Evolutionary conservation across 2,888 invertebrate genomes (phyloP).

Genomic region (Tiliacea citrago): DNA sequence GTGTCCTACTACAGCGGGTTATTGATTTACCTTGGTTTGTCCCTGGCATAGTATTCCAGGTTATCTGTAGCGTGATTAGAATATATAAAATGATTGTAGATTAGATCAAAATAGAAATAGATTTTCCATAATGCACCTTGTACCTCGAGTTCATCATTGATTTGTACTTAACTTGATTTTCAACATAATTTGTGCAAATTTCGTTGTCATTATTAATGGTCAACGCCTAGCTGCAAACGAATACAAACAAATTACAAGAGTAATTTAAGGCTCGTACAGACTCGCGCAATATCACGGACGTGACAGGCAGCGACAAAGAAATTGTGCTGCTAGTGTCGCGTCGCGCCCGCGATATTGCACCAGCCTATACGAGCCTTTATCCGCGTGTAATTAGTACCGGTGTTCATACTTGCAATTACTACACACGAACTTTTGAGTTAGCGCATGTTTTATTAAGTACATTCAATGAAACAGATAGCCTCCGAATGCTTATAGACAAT

Average conservation of each 20-base stretch:
- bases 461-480: not conserved
- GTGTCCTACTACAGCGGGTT: not conserved
- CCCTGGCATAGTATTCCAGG: not conserved
- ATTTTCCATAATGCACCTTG: not conserved
- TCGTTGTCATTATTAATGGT: not conserved
- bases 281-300: too few species aligned
- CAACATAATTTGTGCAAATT: not conserved
- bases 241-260: conserved; percentile 6
- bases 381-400: conserved; percentile 18
- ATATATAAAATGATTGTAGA: conserved; percentile 36
- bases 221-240: not conserved
- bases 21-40: conserved; percentile 26
- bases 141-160: not conserved
- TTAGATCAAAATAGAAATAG: conserved; percentile 21
- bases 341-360: too few species aligned
- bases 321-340: too few species aligned
- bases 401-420: not conserved
- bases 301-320: too few species aligned
- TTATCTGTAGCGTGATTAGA: conserved; percentile 36
- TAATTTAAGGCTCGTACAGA: too few species aligned
- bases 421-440: not conserved
- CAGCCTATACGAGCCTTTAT: too few species aligned
- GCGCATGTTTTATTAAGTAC: conserved; percentile 14
- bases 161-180: not conserved
- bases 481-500: conserved; percentile 18